Conservation (phyloP, 2,113 vertebrate species). For the Prionailurus bengalensis region DNA sequence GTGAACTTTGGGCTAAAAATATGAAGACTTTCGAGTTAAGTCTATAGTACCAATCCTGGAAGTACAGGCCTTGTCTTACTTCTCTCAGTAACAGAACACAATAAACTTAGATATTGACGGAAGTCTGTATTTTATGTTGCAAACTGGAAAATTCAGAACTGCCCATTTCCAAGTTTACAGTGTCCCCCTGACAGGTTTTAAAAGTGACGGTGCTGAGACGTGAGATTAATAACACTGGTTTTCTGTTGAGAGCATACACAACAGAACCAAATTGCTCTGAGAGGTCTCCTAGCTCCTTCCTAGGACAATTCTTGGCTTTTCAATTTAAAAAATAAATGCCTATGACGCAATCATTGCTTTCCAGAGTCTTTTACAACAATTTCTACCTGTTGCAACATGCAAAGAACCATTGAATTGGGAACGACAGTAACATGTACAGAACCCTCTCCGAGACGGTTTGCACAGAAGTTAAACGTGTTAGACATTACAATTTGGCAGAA, state of each 20-base stretch:
- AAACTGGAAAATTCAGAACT: slow-evolving; percentile 55
- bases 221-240: slow-evolving; percentile 85
- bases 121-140: slow-evolving; percentile 57
- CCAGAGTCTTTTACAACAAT: slow-evolving; percentile 41
- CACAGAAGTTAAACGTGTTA: slow-evolving; percentile 36
- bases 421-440: slow-evolving; percentile 42
- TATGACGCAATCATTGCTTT: slow-evolving; percentile 51
- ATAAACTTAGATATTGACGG: slow-evolving; percentile 34
- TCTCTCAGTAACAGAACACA: slow-evolving; percentile 45
- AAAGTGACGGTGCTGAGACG: slow-evolving; percentile 79
- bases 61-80: background rate
- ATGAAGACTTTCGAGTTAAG: slow-evolving; percentile 8
- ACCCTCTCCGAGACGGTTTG: slow-evolving; percentile 22
- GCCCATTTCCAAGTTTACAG: slow-evolving; percentile 43
- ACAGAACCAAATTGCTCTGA: slow-evolving; percentile 58
- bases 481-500: slow-evolving; percentile 63
- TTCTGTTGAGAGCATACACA: slow-evolving; percentile 59
- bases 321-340: slow-evolving; percentile 50
- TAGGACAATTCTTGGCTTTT: slow-evolving; percentile 53
- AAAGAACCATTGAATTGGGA: slow-evolving; percentile 17
- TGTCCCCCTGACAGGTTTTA: slow-evolving; percentile 54
- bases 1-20: slow-evolving; percentile 26
- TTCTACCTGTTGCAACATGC: slow-evolving; percentile 25
- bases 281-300: slow-evolving; percentile 24
- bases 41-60: background rate